These are phyloP conservation scores for Actinia equina DNA, from an alignment of 64 coral and sea anemone genomes.

Conservation along the genomic window DNA sequence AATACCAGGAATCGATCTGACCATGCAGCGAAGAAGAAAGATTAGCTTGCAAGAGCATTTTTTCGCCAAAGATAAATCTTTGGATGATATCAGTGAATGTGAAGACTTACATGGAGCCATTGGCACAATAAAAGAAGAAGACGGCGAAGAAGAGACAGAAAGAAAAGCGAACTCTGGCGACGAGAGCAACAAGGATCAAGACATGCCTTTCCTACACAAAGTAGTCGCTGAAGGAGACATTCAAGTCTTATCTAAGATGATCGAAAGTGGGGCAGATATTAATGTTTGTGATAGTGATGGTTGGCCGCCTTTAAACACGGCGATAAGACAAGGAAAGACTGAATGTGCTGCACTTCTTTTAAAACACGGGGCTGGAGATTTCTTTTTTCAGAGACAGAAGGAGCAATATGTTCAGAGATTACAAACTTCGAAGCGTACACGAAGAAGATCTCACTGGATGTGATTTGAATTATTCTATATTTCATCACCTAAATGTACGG, in stretches of 20 bases:
- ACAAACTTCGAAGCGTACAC: slow-evolving; percentile 40
- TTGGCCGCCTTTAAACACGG: slow-evolving; percentile 80
- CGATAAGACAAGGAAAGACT: slow-evolving; percentile 55
- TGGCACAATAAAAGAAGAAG: slow-evolving; percentile 8
- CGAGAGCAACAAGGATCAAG: slow-evolving; percentile 23
- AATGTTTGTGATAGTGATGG: slow-evolving; percentile 72
- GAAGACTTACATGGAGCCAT: background rate
- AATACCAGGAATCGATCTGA: background rate
- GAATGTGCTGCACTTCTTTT: slow-evolving; percentile 82
- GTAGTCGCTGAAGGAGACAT: slow-evolving; percentile 68
- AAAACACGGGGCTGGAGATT: slow-evolving; percentile 85
- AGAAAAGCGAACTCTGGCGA: background rate
- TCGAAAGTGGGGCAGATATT: slow-evolving; percentile 67
- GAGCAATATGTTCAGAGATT: slow-evolving; percentile 71
- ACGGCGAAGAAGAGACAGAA: background rate
- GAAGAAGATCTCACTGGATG: slow-evolving; percentile 78
- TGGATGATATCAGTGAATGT: background rate
- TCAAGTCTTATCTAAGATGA: slow-evolving; percentile 47
- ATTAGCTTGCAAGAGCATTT: slow-evolving; percentile 18
- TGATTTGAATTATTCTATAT: background rate
- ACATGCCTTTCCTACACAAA: slow-evolving; percentile 48
- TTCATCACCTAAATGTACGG: background rate
- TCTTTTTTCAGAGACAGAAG: slow-evolving; percentile 83
- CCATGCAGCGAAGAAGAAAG: background rate
- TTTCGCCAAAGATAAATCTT: background rate